A percentile compares a stretch with the other conserved stretches of the same genome.
These are phyloP conservation scores for Cricetomys ansorgei DNA, from an alignment of 2,113 vertebrate species.

Conservation along the genomic window DNA sequence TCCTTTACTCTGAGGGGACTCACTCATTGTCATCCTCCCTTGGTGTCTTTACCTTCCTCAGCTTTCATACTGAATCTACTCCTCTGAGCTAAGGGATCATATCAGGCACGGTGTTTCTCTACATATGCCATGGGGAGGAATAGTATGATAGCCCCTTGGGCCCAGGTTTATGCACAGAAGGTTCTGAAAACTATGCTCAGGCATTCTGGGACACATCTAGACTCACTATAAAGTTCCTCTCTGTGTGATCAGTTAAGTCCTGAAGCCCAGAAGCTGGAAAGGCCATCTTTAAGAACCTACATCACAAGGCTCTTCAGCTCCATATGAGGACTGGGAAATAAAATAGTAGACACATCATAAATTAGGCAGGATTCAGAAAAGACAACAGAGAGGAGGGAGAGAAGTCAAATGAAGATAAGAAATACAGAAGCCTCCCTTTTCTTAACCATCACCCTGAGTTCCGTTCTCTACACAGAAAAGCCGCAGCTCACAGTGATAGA, in stretches of 20 bases:
- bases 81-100: neutral
- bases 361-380: neutral
- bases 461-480: neutral
- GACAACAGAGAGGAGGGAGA: neutral
- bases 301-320: neutral
- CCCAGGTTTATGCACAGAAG: neutral
- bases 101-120: neutral
- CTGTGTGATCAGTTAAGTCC: neutral
- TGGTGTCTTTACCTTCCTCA: neutral
- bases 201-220: neutral
- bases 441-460: neutral
- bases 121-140: neutral
- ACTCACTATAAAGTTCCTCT: slow-evolving; percentile 37
- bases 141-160: neutral
- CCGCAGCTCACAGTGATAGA: neutral
- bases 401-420: neutral
- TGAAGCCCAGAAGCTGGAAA: neutral
- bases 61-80: neutral
- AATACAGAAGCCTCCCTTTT: neutral
- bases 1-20: neutral
- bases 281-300: neutral
- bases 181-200: neutral
- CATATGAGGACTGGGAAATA: neutral
- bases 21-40: neutral
- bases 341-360: slow-evolving; percentile 30